Evolutionary conservation across 1,140 invertebrate genomes (phyloP).

Genomic region (Tetranychus urticae): DNA sequence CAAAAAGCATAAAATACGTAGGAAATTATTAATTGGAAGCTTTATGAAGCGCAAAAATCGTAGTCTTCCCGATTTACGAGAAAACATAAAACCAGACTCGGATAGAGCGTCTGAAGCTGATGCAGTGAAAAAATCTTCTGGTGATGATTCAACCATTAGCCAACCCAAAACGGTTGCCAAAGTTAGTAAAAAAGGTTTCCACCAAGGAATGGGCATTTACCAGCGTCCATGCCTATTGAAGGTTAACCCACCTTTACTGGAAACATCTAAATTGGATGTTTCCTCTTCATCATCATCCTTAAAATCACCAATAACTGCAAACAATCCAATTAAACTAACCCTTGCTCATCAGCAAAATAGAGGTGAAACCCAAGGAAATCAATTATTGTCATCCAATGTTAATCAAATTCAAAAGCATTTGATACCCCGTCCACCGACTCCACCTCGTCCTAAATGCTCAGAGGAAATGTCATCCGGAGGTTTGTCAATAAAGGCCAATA

Average conservation of each 20-base stretch:
- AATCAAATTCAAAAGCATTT: neutral
- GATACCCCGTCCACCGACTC: neutral
- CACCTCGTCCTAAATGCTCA: neutral
- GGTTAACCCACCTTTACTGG: constrained; percentile 7
- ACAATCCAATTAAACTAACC: too few relatives aligned
- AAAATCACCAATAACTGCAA: too few relatives aligned
- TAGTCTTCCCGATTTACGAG: constrained; percentile 68
- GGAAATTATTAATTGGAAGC: constrained; percentile 60
- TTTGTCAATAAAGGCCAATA: too few relatives aligned
- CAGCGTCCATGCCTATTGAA: constrained; percentile 4
- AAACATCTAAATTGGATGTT: neutral
- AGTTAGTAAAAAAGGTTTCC: constrained; percentile 7
- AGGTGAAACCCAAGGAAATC: too few relatives aligned
- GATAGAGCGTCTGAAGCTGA: neutral
- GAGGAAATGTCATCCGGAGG: too few relatives aligned
- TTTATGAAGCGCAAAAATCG: constrained; percentile 63
- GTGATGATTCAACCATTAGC: constrained; percentile 7
- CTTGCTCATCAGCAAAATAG: too few relatives aligned
- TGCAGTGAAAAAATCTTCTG: neutral
- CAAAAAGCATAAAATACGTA: constrained; percentile 66
- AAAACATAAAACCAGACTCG: constrained; percentile 17
- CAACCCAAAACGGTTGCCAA: neutral
- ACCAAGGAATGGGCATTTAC: constrained; percentile 4
- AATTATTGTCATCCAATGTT: neutral
- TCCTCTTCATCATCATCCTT: too few relatives aligned